Conservation (phyloP, 2,888 invertebrate genomes). For the Cephonodes hylas region DNA sequence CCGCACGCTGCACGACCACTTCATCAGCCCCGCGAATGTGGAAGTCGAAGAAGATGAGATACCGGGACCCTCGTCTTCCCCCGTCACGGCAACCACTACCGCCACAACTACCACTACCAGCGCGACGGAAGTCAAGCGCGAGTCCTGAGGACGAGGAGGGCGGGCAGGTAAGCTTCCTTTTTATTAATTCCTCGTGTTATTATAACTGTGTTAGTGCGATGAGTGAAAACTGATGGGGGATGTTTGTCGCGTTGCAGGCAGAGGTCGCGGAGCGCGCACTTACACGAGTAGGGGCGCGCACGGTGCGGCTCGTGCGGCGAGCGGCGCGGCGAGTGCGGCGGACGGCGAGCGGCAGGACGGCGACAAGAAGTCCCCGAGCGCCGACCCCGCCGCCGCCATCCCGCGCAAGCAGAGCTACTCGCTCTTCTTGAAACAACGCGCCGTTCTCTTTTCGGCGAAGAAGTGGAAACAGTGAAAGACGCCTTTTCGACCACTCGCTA, state of each 20-base stretch:
- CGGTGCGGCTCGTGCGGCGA: conserved; percentile 46
- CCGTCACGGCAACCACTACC: neutral
- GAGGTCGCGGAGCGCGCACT: conserved; percentile 52
- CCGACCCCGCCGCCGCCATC: conserved; percentile 26
- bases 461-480: conserved; percentile 69
- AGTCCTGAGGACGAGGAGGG: conserved; percentile 75
- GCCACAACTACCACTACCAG: neutral
- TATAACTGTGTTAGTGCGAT: neutral
- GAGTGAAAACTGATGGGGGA: neutral
- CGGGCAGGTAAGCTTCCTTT: conserved; percentile 55
- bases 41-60: conserved; percentile 45
- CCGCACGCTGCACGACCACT: conserved; percentile 87
- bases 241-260: conserved; percentile 31
- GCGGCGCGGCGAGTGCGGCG: no score
- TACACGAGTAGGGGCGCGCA: conserved; percentile 32
- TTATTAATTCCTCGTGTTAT: neutral
- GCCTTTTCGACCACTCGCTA: conserved; percentile 11
- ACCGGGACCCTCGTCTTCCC: conserved; percentile 36
- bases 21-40: conserved; percentile 57
- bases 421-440: conserved; percentile 75
- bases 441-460: conserved; percentile 77
- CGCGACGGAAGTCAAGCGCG: conserved; percentile 51
- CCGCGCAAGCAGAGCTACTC: conserved; percentile 75
- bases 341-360: conserved; percentile 38
- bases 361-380: conserved; percentile 19